Percentiles rank a stretch among this genome's conserved stretches.
These are phyloP conservation scores for Aphaenogaster rudis DNA, from an alignment of 1,140 invertebrate species.

Conservation along the genomic window DNA sequence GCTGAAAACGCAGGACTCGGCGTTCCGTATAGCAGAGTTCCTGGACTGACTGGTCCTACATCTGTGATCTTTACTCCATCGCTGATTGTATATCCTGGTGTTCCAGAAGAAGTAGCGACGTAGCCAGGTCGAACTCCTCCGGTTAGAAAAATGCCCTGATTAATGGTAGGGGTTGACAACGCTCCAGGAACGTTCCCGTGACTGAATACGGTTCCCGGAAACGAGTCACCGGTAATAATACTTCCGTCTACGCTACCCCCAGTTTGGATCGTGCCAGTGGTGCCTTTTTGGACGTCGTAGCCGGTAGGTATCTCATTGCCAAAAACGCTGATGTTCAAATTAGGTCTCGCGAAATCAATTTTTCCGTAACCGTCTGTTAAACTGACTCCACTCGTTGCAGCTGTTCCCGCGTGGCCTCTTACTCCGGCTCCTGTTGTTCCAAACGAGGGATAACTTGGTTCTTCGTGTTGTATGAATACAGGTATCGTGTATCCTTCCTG, in stretches of 20 bases:
- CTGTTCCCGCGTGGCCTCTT: not conserved
- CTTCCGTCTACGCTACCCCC: conserved; percentile 52
- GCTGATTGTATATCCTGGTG: conserved; percentile 74
- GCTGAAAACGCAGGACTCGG: conserved; percentile 39
- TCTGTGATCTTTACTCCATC: conserved; percentile 72
- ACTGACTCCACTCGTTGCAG: not conserved
- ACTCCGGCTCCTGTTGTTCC: not conserved
- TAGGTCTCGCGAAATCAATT: conserved; percentile 7
- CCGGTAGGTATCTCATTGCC: conserved; percentile 12
- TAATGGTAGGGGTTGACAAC: conserved; percentile 23
- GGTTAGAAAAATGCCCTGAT: conserved; percentile 63
- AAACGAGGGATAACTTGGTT: conserved; percentile 25
- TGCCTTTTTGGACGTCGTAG: not conserved
- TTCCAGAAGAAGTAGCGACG: conserved; percentile 62
- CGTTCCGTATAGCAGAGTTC: conserved; percentile 54
- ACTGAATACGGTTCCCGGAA: conserved; percentile 58
- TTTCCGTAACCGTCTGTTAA: not conserved
- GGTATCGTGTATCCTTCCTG: conserved; percentile 33
- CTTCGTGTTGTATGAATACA: conserved; percentile 11
- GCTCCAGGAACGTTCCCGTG: conserved; percentile 65
- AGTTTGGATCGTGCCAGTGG: conserved; percentile 18
- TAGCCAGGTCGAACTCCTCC: conserved; percentile 70
- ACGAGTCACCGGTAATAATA: conserved; percentile 56
- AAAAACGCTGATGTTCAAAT: conserved; percentile 42
- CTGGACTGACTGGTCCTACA: conserved; percentile 35